These are phyloP conservation scores for Protosalanx chinensis DNA, from an alignment of 2,797 vertebrate species.

Conservation along the genomic window DNA sequence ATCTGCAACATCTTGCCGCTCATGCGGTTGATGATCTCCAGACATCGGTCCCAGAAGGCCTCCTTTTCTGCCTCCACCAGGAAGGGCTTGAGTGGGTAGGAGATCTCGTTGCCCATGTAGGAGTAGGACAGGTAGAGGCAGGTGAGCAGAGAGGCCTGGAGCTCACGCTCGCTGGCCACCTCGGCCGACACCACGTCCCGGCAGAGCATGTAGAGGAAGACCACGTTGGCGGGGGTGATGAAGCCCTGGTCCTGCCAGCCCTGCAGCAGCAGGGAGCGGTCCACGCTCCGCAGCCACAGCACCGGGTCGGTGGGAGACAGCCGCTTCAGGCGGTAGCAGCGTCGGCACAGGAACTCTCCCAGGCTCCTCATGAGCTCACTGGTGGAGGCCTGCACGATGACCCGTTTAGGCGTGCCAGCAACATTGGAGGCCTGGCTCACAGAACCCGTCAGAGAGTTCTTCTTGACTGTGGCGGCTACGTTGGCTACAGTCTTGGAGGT, in stretches of 20 bases:
- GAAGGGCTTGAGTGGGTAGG: conserved; percentile 95
- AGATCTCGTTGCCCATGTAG: conserved; percentile 98
- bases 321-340: conserved; percentile 91
- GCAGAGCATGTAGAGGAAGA: conserved; percentile 95
- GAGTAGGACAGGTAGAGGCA: conserved; percentile 95
- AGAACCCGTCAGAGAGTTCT: conserved; percentile 69
- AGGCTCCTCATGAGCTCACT: conserved; percentile 91
- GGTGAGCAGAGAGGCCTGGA: conserved; percentile 88
- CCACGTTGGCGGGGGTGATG: conserved; percentile 93
- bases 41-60: conserved; percentile 95
- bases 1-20: conserved; percentile 96
- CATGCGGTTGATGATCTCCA: conserved; percentile 93
- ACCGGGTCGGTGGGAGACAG: conserved; percentile 89
- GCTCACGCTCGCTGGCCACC: conserved; percentile 86
- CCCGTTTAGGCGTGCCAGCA: conserved; percentile 83
- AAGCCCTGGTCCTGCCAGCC: conserved; percentile 98
- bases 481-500: conserved; percentile 77
- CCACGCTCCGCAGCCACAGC: conserved; percentile 91
- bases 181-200: conserved; percentile 87
- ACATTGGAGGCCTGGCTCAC: conserved; percentile 64
- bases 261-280: conserved; percentile 90
- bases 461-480: conserved; percentile 70
- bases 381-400: conserved; percentile 95
- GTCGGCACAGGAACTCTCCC: conserved; percentile 91
- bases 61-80: conserved; percentile 93